Evolutionary conservation across 1,140 invertebrate genomes (phyloP).

Genomic region (Drosophila pseudoobscura): DNA sequence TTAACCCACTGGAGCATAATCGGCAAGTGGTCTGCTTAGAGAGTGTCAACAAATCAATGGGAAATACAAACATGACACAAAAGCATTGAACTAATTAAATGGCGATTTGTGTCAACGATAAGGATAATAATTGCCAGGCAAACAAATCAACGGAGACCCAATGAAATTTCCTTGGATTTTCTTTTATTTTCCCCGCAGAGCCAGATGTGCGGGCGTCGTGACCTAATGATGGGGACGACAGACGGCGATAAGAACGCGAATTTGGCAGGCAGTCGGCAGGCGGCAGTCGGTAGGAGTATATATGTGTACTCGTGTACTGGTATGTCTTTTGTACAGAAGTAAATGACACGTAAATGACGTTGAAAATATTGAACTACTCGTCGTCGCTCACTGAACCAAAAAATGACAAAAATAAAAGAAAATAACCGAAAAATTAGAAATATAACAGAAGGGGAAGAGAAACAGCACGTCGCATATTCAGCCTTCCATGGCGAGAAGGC

Average conservation of each 20-base stretch:
- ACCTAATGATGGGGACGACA: slow-evolving; percentile 60
- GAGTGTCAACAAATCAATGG: slow-evolving; percentile 76
- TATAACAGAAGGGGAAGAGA: slow-evolving; percentile 48
- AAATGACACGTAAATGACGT: slow-evolving; percentile 71
- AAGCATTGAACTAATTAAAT: slow-evolving; percentile 76
- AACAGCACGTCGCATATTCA: slow-evolving; percentile 35
- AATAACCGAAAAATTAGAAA: slow-evolving; percentile 61
- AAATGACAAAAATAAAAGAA: slow-evolving; percentile 49
- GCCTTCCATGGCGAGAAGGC: too few relatives aligned
- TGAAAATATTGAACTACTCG: slow-evolving; percentile 68
- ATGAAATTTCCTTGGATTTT: slow-evolving; percentile 41
- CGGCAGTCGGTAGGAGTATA: background rate
- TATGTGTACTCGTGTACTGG: background rate
- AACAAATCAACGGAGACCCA: slow-evolving; percentile 61
- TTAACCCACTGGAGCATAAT: slow-evolving; percentile 41
- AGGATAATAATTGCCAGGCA: slow-evolving; percentile 75
- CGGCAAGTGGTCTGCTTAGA: slow-evolving; percentile 25
- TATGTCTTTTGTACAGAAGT: background rate
- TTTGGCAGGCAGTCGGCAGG: background rate
- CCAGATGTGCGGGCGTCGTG: slow-evolving; percentile 34
- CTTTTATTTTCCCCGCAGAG: slow-evolving; percentile 19
- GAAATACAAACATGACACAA: slow-evolving; percentile 62
- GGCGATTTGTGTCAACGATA: slow-evolving; percentile 78
- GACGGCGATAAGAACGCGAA: slow-evolving; percentile 46
- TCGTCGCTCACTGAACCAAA: slow-evolving; percentile 65